Conservation (phyloP, 2,888 invertebrate species). For the Crocallis elinguaria region DNA sequence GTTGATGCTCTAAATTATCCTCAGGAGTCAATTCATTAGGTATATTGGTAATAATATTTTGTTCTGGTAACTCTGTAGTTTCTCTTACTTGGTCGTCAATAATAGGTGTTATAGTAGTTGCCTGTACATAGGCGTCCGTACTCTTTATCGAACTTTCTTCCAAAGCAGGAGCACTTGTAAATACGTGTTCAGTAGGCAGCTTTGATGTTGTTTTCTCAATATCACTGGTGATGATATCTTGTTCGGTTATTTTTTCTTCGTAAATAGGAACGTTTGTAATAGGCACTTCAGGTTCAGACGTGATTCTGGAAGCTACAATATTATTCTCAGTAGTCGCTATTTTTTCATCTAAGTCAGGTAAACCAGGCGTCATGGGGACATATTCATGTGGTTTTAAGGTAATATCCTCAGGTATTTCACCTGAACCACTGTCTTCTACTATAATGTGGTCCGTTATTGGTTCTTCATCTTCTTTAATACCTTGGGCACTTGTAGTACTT, state of each 20-base stretch:
- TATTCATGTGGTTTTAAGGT: conserved; percentile 30
- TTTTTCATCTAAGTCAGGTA: conserved; percentile 11
- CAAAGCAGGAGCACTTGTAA: background rate
- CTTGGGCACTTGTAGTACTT: conserved; percentile 7
- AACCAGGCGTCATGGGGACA: conserved; percentile 6
- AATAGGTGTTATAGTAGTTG: conserved; percentile 20
- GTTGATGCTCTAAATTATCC: conserved; percentile 9
- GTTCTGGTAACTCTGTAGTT: conserved; percentile 16
- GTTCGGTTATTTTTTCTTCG: conserved; percentile 20
- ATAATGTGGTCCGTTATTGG: conserved; percentile 25
- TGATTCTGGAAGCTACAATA: background rate
- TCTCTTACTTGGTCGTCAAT: conserved; percentile 23
- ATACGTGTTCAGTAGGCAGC: background rate
- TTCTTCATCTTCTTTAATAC: conserved; percentile 29
- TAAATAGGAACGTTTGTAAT: conserved; percentile 13
- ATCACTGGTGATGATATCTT: conserved; percentile 8
- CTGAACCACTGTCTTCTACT: conserved; percentile 31
- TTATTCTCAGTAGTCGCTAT: conserved; percentile 13
- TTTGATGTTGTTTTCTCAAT: conserved; percentile 2
- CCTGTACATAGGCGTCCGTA: background rate
- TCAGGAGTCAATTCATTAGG: conserved; percentile 1
- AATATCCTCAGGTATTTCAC: conserved; percentile 33
- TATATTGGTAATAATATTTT: background rate
- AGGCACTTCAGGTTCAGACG: conserved; percentile 5
- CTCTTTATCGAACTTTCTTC: conserved; percentile 2